Evolutionary conservation across 2,888 invertebrate species (phyloP).

Genomic region (Catocala nupta): DNA sequence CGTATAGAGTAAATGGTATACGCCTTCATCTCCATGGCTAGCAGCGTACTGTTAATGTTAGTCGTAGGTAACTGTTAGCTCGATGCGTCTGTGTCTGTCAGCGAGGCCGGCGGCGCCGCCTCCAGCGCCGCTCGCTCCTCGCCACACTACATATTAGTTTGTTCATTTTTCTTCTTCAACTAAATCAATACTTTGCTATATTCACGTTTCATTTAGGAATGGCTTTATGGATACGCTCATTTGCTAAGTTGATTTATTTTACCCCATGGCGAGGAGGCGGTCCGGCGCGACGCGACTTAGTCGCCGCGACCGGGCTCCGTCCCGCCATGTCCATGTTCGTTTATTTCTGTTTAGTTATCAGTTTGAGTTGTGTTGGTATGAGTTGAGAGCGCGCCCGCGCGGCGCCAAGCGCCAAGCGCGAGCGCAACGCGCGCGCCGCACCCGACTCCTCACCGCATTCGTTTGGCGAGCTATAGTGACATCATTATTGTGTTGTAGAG

Average conservation of each 20-base stretch:
- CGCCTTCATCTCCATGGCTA: slow-evolving; percentile 86
- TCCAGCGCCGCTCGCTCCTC: slow-evolving; percentile 68
- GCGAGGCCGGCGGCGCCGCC: slow-evolving; percentile 68
- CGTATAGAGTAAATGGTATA: slow-evolving; percentile 82
- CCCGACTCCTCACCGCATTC: slow-evolving; percentile 76
- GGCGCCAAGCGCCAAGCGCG: slow-evolving; percentile 52
- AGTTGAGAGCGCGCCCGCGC: slow-evolving; percentile 71
- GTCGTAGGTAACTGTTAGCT: slow-evolving; percentile 85
- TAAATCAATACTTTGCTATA: slow-evolving; percentile 78
- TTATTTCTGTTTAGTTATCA: slow-evolving; percentile 79
- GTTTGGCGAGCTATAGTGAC: slow-evolving; percentile 87
- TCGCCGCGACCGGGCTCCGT: slow-evolving; percentile 30
- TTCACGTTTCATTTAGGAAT: slow-evolving; percentile 85
- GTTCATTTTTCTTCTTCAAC: slow-evolving; percentile 79
- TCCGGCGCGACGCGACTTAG: slow-evolving; percentile 51
- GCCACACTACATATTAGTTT: slow-evolving; percentile 80
- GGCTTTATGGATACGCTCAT: slow-evolving; percentile 84
- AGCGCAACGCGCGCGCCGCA: slow-evolving; percentile 63
- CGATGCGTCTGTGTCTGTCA: slow-evolving; percentile 78
- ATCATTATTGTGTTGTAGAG: slow-evolving; percentile 94
- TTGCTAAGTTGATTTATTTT: slow-evolving; percentile 81
- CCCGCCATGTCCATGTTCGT: slow-evolving; percentile 71
- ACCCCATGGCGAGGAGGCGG: slow-evolving; percentile 61
- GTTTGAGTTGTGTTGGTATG: slow-evolving; percentile 80
- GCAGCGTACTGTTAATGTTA: slow-evolving; percentile 84